Conservation (phyloP, 1,140 invertebrate genomes). For the Holcopasites calliopsidis region DNA sequence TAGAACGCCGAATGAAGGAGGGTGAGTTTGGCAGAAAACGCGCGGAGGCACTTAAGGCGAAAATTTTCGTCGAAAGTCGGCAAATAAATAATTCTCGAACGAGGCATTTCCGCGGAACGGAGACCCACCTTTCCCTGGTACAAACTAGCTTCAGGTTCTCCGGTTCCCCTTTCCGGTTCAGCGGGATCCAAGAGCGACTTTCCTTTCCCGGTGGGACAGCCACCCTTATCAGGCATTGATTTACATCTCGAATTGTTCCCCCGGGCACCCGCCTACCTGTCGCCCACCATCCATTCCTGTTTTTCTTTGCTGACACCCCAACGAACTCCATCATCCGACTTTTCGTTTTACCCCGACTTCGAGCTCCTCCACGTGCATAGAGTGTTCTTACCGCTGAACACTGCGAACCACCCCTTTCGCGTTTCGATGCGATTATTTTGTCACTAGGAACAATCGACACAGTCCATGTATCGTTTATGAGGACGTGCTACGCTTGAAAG, state of each 20-base stretch:
- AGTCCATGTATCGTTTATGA: not conserved
- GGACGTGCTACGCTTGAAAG: not conserved
- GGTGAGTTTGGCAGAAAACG: conserved; percentile 15
- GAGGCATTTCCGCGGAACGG: conserved; percentile 55
- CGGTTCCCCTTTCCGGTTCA: conserved; percentile 45
- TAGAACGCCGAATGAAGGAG: conserved; percentile 1
- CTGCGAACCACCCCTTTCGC: not conserved
- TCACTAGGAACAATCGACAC: too few species aligned
- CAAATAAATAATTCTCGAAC: conserved; percentile 61
- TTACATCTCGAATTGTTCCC: conserved; percentile 64
- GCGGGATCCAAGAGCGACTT: conserved; percentile 45
- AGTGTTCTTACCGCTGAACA: conserved; percentile 8
- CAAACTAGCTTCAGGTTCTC: conserved; percentile 34
- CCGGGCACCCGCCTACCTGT: conserved; percentile 63
- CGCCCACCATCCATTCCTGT: conserved; percentile 46
- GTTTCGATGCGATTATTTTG: not conserved
- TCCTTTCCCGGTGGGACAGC: conserved; percentile 39
- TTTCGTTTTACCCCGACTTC: conserved; percentile 37
- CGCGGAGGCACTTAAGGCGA: conserved; percentile 48
- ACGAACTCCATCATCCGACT: conserved; percentile 36
- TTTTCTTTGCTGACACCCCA: conserved; percentile 49
- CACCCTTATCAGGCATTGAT: conserved; percentile 63
- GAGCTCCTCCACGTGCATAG: conserved; percentile 5
- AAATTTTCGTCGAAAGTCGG: conserved; percentile 60
- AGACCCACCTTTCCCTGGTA: conserved; percentile 61